Percentiles rank a stretch among this genome's conserved stretches.
These are phyloP conservation scores for Suillia variegata DNA, from an alignment of 2,888 invertebrate genomes.

Conservation along the genomic window DNA sequence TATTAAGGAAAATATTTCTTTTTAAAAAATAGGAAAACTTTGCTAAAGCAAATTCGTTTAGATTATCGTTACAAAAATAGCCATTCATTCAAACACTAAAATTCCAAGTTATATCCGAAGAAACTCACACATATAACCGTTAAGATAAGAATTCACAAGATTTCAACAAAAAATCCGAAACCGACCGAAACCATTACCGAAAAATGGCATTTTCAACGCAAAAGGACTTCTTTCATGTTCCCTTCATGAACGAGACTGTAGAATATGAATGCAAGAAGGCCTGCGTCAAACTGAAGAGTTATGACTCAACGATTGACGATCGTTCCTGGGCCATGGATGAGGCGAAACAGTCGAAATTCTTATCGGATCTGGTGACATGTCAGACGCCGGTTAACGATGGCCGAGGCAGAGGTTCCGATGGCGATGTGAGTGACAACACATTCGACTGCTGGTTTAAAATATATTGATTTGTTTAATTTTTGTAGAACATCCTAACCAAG, in stretches of 20 bases:
- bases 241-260: slow-evolving; percentile 45
- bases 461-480: too few species aligned
- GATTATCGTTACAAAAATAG: slow-evolving; percentile 20
- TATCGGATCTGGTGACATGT: slow-evolving; percentile 53
- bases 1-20: too few species aligned
- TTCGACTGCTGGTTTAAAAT: too few species aligned
- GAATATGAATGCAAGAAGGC: slow-evolving; percentile 40
- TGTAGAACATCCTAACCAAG: too few species aligned
- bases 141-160: slow-evolving; percentile 3
- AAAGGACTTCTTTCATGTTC: slow-evolving; percentile 53
- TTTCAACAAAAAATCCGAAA: slow-evolving; percentile 2
- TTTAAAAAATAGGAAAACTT: too few species aligned
- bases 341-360: slow-evolving; percentile 48
- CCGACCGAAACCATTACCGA: slow-evolving; percentile 11
- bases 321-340: slow-evolving; percentile 54
- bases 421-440: too few species aligned
- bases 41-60: slow-evolving; percentile 12
- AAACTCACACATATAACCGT: neutral
- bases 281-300: slow-evolving; percentile 50
- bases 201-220: slow-evolving; percentile 59
- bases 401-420: neutral
- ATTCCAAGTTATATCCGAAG: slow-evolving; percentile 29
- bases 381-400: slow-evolving; percentile 34
- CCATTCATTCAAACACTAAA: slow-evolving; percentile 25
- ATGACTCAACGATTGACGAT: slow-evolving; percentile 49